Percentiles rank a stretch among this genome's conserved stretches.
These are phyloP conservation scores for Trissolcus brochymenae DNA, from an alignment of 2,888 invertebrate species.

Conservation along the genomic window DNA sequence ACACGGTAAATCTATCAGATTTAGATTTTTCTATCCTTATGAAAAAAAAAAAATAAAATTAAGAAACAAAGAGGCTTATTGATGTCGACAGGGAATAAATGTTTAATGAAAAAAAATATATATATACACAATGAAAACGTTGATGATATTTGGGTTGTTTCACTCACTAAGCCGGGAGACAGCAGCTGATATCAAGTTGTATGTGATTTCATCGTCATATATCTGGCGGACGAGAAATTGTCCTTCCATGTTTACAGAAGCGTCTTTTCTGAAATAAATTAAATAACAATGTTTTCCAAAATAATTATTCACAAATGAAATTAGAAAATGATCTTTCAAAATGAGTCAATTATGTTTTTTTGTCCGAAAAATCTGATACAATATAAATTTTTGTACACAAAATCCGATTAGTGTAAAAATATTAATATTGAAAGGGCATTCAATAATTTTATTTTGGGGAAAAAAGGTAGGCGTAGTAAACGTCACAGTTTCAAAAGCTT, in stretches of 20 bases:
- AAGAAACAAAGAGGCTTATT: neutral
- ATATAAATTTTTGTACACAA: neutral
- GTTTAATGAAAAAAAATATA: neutral
- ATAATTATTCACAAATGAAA: neutral
- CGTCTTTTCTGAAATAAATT: conserved; percentile 85
- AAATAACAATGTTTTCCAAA: neutral
- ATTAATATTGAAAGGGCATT: no score
- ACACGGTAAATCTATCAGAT: no score
- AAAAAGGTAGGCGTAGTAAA: no score
- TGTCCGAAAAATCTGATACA: no score
- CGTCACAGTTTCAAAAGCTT: neutral
- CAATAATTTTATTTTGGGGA: no score
- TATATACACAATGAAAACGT: neutral
- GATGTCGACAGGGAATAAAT: neutral
- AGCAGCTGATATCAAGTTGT: conserved; percentile 94
- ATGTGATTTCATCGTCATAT: conserved; percentile 96
- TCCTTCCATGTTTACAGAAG: conserved; percentile 95
- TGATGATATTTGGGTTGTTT: neutral
- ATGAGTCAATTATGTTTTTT: no score
- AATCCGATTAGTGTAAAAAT: no score
- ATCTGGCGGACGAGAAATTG: conserved; percentile 96
- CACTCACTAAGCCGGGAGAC: conserved; percentile 92
- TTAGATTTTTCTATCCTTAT: no score
- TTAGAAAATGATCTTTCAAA: no score
- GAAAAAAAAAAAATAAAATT: no score